These are phyloP conservation scores for Acleris sparsana DNA, from an alignment of 2,888 invertebrate species.

Conservation along the genomic window DNA sequence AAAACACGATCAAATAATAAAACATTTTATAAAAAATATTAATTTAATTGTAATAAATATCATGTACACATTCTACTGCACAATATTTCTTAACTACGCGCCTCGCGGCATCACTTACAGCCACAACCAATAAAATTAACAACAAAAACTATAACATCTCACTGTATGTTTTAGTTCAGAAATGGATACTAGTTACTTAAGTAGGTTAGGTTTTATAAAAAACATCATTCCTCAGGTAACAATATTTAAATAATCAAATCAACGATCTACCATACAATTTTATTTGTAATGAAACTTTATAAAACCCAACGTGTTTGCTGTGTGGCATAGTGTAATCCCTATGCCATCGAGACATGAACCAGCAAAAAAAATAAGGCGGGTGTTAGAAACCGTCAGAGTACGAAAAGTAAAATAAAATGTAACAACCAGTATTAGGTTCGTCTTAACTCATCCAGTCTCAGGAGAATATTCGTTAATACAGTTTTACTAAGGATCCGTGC, in stretches of 20 bases:
- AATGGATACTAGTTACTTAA: not conserved
- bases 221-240: not conserved
- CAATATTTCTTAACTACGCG: slow-evolving; percentile 8
- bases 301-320: too few species aligned
- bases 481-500: too few species aligned
- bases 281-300: too few species aligned
- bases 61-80: slow-evolving; percentile 12
- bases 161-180: not conserved
- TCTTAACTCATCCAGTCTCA: too few species aligned
- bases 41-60: slow-evolving; percentile 24
- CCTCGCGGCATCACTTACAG: not conserved
- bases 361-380: too few species aligned
- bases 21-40: slow-evolving; percentile 9
- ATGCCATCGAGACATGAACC: too few species aligned
- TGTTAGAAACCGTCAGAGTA: too few species aligned
- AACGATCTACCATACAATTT: too few species aligned
- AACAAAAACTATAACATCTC: not conserved
- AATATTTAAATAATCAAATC: not conserved
- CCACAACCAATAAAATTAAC: slow-evolving; percentile 5
- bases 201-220: not conserved
- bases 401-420: too few species aligned
- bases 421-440: too few species aligned
- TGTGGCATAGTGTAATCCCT: too few species aligned
- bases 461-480: too few species aligned
- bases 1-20: not conserved